Percentiles rank a stretch among this genome's conserved stretches.
These are phyloP conservation scores for Hystrix brachyura DNA, from an alignment of 2,113 vertebrate genomes.

Conservation along the genomic window DNA sequence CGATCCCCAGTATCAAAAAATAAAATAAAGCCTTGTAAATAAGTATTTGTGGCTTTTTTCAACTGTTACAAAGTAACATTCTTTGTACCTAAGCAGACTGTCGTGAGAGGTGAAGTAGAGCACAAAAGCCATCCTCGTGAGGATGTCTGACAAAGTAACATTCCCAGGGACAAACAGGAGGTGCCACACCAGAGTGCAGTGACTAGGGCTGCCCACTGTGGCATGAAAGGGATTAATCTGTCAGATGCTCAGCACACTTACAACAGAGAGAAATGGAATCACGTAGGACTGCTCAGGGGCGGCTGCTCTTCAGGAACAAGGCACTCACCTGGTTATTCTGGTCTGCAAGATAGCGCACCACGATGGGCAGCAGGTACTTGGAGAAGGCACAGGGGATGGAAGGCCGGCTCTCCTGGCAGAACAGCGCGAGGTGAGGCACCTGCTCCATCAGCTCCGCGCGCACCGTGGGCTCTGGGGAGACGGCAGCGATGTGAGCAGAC, in stretches of 20 bases:
- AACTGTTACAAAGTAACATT: neutral
- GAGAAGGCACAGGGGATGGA: conserved; percentile 94
- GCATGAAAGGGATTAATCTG: neutral
- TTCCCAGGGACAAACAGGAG: neutral
- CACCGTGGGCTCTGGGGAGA: conserved; percentile 92
- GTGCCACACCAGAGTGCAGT: neutral
- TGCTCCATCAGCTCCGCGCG: conserved; percentile 96
- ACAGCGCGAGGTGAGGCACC: conserved; percentile 94
- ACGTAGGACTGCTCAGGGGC: neutral
- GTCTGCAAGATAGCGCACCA: conserved; percentile 94
- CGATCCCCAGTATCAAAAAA: too few relatives aligned
- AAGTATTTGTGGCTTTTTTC: neutral
- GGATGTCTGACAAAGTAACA: neutral
- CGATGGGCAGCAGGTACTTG: conserved; percentile 94
- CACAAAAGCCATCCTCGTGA: neutral
- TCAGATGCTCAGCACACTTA: neutral
- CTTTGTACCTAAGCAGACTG: neutral
- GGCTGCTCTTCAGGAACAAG: neutral
- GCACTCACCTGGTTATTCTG: conserved; percentile 93
- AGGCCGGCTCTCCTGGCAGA: conserved; percentile 95
- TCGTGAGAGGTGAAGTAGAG: neutral
- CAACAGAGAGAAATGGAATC: neutral
- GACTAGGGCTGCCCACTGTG: accelerated
- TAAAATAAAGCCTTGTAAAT: neutral
- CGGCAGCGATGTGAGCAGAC: conserved; percentile 55